These are phyloP conservation scores for Diaprepes abbreviatus DNA, from an alignment of 2,888 invertebrate species.

Conservation along the genomic window DNA sequence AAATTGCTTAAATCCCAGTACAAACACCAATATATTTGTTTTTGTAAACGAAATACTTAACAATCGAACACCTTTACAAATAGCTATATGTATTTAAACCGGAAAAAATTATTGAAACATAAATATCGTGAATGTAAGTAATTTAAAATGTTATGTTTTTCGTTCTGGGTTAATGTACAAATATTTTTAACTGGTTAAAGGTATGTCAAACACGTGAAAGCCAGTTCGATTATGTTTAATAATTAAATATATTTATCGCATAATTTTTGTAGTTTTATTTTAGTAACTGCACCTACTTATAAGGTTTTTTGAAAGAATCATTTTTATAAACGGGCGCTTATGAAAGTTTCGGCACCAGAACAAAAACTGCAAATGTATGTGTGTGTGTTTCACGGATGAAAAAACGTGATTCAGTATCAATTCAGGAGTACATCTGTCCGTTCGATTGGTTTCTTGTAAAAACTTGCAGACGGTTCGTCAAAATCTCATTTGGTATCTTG, in stretches of 20 bases:
- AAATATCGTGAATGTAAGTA: conserved; percentile 64
- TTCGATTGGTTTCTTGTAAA: too few relatives aligned
- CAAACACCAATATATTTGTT: conserved; percentile 29
- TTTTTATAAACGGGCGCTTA: neutral
- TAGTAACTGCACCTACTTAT: too few relatives aligned
- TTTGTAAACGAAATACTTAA: conserved; percentile 16
- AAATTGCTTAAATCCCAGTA: conserved; percentile 41
- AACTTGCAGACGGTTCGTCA: too few relatives aligned
- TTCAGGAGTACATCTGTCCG: too few relatives aligned
- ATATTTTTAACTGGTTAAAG: conserved; percentile 67
- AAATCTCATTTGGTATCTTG: too few relatives aligned
- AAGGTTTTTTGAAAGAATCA: too few relatives aligned
- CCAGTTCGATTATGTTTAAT: conserved; percentile 68
- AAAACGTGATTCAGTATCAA: too few relatives aligned
- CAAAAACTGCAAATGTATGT: too few relatives aligned
- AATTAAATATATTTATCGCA: conserved; percentile 69
- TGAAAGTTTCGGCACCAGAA: too few relatives aligned
- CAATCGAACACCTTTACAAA: conserved; percentile 19
- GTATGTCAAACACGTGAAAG: conserved; percentile 67
- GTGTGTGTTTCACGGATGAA: too few relatives aligned
- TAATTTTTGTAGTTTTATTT: conserved; percentile 45
- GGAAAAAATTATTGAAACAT: conserved; percentile 17
- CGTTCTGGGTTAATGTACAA: conserved; percentile 66
- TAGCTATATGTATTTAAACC: conserved; percentile 15
- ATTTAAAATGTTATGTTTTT: conserved; percentile 60